phyloP scores from a whole-genome alignment of 1,140 invertebrate species.

The Sinonovacula constricta region DNA sequence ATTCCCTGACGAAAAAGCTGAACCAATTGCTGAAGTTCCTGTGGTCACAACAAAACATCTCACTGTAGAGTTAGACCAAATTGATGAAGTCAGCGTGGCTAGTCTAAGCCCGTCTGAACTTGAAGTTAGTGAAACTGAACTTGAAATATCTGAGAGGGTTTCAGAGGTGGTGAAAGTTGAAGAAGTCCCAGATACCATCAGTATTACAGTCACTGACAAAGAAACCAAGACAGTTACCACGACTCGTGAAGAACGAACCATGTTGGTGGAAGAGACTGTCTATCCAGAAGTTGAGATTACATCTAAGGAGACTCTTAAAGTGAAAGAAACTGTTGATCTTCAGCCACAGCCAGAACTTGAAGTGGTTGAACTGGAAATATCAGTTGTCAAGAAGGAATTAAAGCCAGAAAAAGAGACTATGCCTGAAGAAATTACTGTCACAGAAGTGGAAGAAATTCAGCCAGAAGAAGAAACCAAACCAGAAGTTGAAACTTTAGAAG shows the following conservation, averaged over 20 bases:
- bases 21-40: conserved; percentile 47
- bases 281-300: background rate
- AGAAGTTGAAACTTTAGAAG: too few species aligned
- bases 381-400: background rate
- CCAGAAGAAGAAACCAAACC: conserved; percentile 18
- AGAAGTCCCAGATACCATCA: background rate
- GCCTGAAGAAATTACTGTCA: background rate
- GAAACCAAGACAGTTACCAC: background rate
- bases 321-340: background rate
- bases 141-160: background rate
- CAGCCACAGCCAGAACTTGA: background rate
- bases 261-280: background rate
- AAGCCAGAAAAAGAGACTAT: background rate
- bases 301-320: background rate
- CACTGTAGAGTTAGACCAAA: conserved; percentile 24
- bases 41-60: conserved; percentile 32
- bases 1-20: conserved; percentile 50
- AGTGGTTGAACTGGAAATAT: background rate
- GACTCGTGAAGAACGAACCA: background rate
- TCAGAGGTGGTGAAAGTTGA: background rate
- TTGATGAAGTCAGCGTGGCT: conserved; percentile 45
- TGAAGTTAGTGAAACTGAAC: background rate
- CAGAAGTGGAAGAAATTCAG: conserved; percentile 15
- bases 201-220: background rate
- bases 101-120: conserved; percentile 30